Evolutionary conservation across 2,797 vertebrate species (phyloP).

Genomic region (Chromobotia macracanthus): DNA sequence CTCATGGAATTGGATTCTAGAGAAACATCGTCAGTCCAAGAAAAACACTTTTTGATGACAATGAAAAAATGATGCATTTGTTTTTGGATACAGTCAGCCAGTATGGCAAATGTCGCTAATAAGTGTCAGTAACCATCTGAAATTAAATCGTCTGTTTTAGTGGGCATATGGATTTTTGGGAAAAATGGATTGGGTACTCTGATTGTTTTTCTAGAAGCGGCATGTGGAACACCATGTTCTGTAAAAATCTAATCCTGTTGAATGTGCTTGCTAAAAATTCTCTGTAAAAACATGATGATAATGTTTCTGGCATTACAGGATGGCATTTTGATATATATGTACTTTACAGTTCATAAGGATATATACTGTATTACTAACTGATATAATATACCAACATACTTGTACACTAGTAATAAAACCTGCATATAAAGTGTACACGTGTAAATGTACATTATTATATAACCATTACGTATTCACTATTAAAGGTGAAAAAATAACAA

Average conservation of each 20-base stretch:
- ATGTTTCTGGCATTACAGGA: too few species aligned
- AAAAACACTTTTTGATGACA: neutral
- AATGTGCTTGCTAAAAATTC: too few species aligned
- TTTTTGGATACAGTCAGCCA: neutral
- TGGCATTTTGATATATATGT: too few species aligned
- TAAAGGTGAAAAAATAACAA: too few species aligned
- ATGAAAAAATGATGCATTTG: neutral
- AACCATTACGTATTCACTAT: too few species aligned
- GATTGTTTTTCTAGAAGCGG: slow-evolving; percentile 2
- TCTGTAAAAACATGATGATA: too few species aligned
- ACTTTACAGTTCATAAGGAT: too few species aligned
- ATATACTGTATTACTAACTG: neutral
- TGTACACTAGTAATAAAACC: neutral
- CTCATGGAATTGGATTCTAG: slow-evolving; percentile 28
- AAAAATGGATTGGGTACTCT: neutral
- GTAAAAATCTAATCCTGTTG: neutral
- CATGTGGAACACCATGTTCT: neutral
- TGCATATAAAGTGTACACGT: neutral
- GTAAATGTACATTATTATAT: too few species aligned
- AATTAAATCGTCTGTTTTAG: neutral
- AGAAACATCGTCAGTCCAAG: neutral
- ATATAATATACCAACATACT: neutral
- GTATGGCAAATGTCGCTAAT: neutral
- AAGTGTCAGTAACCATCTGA: slow-evolving; percentile 5
- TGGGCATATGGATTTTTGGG: neutral